These are phyloP conservation scores for Thunnus thynnus DNA, from an alignment of 2,113 vertebrate genomes.

Conservation along the genomic window DNA sequence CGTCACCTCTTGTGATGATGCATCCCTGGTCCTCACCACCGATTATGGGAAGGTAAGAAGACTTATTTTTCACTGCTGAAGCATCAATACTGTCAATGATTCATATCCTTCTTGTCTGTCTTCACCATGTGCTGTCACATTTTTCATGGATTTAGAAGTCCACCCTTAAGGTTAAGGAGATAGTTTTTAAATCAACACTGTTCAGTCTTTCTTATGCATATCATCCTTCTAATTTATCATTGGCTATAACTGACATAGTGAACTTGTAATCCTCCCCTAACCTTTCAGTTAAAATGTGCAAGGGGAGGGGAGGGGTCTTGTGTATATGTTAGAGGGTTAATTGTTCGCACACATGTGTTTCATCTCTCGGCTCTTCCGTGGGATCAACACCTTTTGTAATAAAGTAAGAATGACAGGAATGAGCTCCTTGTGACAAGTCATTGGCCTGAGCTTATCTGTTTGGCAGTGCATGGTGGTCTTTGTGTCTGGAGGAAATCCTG, in stretches of 20 bases:
- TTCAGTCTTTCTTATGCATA: too few relatives aligned
- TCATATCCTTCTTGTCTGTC: not conserved
- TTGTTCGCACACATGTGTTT: constrained; percentile 55
- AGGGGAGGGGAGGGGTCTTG: not conserved
- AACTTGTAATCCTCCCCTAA: constrained; percentile 3
- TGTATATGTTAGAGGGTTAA: constrained; percentile 24
- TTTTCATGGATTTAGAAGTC: not conserved
- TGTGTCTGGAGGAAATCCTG: constrained; percentile 87
- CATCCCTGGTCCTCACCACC: constrained; percentile 84
- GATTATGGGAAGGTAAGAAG: constrained; percentile 89
- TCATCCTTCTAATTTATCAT: too few relatives aligned
- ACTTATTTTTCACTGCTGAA: not conserved
- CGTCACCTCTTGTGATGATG: constrained; percentile 82
- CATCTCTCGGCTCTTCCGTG: constrained; percentile 30
- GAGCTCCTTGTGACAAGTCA: constrained; percentile 61
- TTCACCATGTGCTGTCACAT: not conserved
- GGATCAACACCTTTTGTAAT: constrained; percentile 77
- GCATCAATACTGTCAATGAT: not conserved
- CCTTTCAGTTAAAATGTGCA: constrained; percentile 11
- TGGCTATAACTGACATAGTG: too few relatives aligned
- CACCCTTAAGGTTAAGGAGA: not conserved
- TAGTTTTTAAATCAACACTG: not conserved
- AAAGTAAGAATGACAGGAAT: constrained; percentile 80
- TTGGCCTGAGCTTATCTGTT: constrained; percentile 72
- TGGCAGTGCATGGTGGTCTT: constrained; percentile 71